Evolutionary conservation across 2,888 invertebrate species (phyloP).

Genomic region (Tachina lurida): DNA sequence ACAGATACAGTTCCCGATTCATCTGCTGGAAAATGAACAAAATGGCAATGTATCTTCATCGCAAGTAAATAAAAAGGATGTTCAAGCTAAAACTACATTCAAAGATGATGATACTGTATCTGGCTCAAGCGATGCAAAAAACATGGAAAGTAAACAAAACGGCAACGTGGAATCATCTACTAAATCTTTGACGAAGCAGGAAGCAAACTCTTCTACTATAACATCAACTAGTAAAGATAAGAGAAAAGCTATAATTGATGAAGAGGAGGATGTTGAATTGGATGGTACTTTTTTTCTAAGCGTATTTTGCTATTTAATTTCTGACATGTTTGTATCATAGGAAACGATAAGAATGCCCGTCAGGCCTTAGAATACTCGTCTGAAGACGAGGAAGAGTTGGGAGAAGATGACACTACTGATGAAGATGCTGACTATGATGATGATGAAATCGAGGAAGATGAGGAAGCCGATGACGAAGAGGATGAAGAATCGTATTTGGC

Average conservation of each 20-base stretch:
- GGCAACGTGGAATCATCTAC: constrained; percentile 74
- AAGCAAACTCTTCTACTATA: constrained; percentile 73
- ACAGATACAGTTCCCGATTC: constrained; percentile 73
- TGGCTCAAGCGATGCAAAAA: constrained; percentile 75
- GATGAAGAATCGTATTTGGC: constrained; percentile 81
- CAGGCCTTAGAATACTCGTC: constrained; percentile 75
- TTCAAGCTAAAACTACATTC: constrained; percentile 70
- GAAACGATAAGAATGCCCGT: constrained; percentile 74
- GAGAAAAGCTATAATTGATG: constrained; percentile 71
- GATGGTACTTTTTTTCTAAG: constrained; percentile 74
- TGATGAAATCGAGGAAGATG: constrained; percentile 84
- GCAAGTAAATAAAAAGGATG: constrained; percentile 62
- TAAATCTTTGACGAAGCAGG: constrained; percentile 59
- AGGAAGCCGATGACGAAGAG: constrained; percentile 85
- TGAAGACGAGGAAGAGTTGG: constrained; percentile 75
- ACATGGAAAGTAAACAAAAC: constrained; percentile 73
- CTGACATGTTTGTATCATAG: constrained; percentile 52
- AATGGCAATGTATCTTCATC: constrained; percentile 80
- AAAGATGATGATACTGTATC: constrained; percentile 76
- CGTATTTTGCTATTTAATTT: neutral
- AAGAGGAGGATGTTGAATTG: constrained; percentile 81
- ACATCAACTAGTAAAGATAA: constrained; percentile 80
- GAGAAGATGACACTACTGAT: constrained; percentile 67
- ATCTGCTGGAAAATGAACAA: constrained; percentile 75
- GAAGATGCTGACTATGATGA: constrained; percentile 83